Conservation (phyloP, 2,113 vertebrate species). For the Oncorhynchus mykiss region DNA sequence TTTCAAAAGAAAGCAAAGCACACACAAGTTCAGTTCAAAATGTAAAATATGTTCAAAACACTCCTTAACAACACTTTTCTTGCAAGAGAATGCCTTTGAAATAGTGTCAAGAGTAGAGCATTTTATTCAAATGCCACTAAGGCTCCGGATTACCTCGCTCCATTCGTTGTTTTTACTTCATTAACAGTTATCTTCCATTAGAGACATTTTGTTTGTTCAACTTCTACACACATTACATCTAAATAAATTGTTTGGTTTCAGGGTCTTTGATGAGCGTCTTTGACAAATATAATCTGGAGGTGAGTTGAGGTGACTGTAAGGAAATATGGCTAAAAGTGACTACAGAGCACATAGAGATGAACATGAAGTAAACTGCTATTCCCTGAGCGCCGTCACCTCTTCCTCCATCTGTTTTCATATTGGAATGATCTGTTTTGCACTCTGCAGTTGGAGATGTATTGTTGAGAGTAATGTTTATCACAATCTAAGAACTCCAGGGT, state of each 20-base stretch:
- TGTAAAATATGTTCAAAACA: constrained; percentile 11
- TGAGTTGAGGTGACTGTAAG: neutral
- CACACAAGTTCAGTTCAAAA: constrained; percentile 9
- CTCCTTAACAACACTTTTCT: neutral
- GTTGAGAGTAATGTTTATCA: constrained; percentile 65
- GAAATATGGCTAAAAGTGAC: constrained; percentile 28
- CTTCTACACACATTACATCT: no score
- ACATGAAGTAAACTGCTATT: constrained; percentile 63
- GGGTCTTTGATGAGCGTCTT: neutral
- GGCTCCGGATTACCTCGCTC: neutral
- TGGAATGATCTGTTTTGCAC: constrained; percentile 56
- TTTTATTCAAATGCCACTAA: neutral
- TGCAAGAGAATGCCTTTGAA: constrained; percentile 4
- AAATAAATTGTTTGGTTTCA: no score
- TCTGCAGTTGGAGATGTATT: constrained; percentile 58
- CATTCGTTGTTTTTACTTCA: constrained; percentile 7
- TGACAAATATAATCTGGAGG: neutral
- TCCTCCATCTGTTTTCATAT: constrained; percentile 58
- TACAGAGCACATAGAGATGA: constrained; percentile 9
- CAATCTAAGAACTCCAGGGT: constrained; percentile 57
- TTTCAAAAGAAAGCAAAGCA: neutral
- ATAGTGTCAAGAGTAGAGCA: neutral
- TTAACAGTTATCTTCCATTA: neutral
- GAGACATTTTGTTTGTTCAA: neutral
- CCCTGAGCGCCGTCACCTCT: constrained; percentile 58